A percentile compares a stretch with the other conserved stretches of the same genome.
Conservation (phyloP, 2,797 vertebrate genomes). For the Phalloptychus januarius region DNA sequence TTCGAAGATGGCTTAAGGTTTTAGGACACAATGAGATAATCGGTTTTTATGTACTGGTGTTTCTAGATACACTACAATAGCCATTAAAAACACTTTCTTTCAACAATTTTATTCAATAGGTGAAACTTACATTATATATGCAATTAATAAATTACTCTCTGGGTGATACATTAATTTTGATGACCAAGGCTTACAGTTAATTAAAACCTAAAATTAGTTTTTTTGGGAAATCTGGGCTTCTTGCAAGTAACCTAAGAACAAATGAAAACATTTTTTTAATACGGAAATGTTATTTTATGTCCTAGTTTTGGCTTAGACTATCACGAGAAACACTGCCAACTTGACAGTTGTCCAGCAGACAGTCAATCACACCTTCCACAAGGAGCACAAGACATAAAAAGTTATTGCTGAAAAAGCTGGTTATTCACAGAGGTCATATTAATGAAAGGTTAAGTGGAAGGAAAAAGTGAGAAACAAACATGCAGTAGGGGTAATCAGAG, state of each 20-base stretch:
- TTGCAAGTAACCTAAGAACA: background rate
- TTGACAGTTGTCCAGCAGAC: background rate
- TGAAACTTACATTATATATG: background rate
- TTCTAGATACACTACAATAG: background rate
- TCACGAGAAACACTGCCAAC: background rate
- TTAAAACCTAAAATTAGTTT: background rate
- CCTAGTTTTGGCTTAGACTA: background rate
- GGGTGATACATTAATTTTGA: background rate
- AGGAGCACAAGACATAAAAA: background rate
- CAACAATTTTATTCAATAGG: background rate
- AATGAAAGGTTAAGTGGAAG: conserved; percentile 4
- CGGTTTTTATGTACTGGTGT: background rate
- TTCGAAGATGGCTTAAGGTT: background rate
- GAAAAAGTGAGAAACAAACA: background rate
- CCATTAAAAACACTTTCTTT: background rate
- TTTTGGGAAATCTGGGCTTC: background rate
- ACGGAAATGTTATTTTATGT: background rate
- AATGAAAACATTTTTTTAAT: background rate
- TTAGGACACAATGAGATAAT: background rate
- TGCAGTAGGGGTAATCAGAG: background rate
- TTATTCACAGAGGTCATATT: background rate
- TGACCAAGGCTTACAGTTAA: background rate
- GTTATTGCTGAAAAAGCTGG: background rate
- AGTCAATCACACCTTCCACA: background rate
- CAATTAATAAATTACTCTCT: background rate